Conservation (phyloP, 2,113 vertebrate genomes). For the Tricholaema leucomelas region DNA sequence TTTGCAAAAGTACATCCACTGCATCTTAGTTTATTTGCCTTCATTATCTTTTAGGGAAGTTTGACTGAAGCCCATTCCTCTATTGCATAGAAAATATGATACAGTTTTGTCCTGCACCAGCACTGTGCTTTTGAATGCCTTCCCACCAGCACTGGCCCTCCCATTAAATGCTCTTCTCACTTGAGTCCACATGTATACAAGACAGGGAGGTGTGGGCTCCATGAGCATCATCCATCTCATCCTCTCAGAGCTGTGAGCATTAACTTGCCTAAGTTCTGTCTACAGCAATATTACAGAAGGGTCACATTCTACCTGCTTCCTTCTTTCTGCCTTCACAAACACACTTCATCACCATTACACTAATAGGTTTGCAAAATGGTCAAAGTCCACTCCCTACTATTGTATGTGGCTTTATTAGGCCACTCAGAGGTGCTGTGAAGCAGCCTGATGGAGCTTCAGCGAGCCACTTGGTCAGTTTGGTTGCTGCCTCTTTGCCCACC, state of each 20-base stretch:
- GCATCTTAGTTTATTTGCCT: neutral
- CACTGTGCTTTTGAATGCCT: neutral
- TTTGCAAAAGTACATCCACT: neutral
- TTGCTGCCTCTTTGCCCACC: neutral
- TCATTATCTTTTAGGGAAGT: neutral
- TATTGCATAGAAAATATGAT: neutral
- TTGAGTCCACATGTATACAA: neutral
- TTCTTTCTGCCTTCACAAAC: neutral
- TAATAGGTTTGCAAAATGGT: neutral
- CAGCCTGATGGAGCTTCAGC: neutral
- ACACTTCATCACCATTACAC: rapidly evolving
- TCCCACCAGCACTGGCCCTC: neutral
- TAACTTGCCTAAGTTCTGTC: neutral
- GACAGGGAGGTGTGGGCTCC: neutral
- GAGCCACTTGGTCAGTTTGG: neutral
- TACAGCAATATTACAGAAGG: neutral
- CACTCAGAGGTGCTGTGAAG: neutral
- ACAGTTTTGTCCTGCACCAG: neutral
- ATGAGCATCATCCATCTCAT: neutral
- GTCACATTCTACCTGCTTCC: rapidly evolving
- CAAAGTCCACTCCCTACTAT: too few species aligned
- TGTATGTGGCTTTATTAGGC: neutral
- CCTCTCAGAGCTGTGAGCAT: neutral
- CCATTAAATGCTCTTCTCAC: neutral
- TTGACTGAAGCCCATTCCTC: neutral